These are phyloP conservation scores for Siniperca undulata DNA, from an alignment of 2,797 vertebrate genomes.

Conservation along the genomic window DNA sequence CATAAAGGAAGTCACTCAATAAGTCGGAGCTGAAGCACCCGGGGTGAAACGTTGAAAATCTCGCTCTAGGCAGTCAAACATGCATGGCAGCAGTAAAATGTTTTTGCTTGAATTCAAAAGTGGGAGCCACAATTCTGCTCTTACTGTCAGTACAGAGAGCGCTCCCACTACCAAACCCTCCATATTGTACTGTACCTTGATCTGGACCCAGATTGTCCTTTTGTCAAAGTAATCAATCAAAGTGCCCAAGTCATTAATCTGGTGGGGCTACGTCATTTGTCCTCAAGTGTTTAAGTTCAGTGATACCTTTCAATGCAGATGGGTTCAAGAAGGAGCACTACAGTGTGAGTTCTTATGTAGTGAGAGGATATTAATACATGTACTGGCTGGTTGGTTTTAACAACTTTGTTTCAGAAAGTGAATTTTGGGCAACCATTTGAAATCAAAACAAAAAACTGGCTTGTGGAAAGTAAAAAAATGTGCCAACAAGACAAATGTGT, in stretches of 20 bases:
- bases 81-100: conserved; percentile 51
- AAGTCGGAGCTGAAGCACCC: conserved; percentile 62
- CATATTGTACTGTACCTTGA: background rate
- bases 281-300: conserved; percentile 43
- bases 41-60: conserved; percentile 64
- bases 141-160: conserved; percentile 30
- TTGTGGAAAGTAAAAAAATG: background rate
- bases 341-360: conserved; percentile 6
- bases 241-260: conserved; percentile 54
- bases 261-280: conserved; percentile 32
- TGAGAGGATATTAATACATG: conserved; percentile 11
- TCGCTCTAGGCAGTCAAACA: conserved; percentile 62
- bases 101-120: conserved; percentile 54
- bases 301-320: conserved; percentile 34
- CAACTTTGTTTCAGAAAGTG: background rate
- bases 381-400: background rate
- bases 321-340: conserved; percentile 1
- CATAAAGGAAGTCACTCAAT: conserved; percentile 66
- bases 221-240: conserved; percentile 48
- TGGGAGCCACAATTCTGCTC: conserved; percentile 24
- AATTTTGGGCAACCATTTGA: background rate
- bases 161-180: conserved; percentile 1
- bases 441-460: background rate
- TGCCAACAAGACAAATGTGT: background rate
- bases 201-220: conserved; percentile 12